phyloP scores from a whole-genome alignment of 2,888 invertebrate species.

The Dicycla oo region DNA sequence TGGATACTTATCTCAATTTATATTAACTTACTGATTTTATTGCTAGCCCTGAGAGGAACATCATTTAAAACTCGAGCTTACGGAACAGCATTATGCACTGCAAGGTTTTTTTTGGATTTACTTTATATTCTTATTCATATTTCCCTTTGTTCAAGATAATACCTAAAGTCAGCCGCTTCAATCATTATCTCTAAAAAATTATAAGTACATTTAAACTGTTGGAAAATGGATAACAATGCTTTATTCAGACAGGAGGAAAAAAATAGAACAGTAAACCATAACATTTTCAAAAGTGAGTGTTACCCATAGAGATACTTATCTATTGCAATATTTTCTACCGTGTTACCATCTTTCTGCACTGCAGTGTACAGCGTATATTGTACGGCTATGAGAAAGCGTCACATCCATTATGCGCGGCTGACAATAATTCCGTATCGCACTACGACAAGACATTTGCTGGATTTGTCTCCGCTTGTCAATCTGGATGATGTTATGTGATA shows the following conservation, averaged over 20 bases:
- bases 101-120: too few species aligned
- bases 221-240: neutral
- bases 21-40: slow-evolving; percentile 34
- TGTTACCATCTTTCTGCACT: slow-evolving; percentile 38
- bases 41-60: slow-evolving; percentile 1
- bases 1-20: slow-evolving; percentile 39
- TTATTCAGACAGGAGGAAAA: neutral
- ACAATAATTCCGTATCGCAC: slow-evolving; percentile 82
- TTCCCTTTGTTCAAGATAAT: neutral
- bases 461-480: slow-evolving; percentile 79
- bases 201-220: neutral
- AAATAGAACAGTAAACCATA: neutral
- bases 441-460: slow-evolving; percentile 79
- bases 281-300: too few species aligned
- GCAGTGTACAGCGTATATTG: slow-evolving; percentile 62
- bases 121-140: too few species aligned
- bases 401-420: slow-evolving; percentile 76
- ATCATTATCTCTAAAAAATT: neutral
- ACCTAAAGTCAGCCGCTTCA: neutral
- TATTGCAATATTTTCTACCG: neutral
- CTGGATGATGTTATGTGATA: slow-evolving; percentile 70
- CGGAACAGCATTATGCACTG: too few species aligned
- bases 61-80: neutral
- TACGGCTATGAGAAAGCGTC: slow-evolving; percentile 73
- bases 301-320: neutral